phyloP scores from a whole-genome alignment of 2,888 invertebrate genomes.

The Tridacna gigas region DNA sequence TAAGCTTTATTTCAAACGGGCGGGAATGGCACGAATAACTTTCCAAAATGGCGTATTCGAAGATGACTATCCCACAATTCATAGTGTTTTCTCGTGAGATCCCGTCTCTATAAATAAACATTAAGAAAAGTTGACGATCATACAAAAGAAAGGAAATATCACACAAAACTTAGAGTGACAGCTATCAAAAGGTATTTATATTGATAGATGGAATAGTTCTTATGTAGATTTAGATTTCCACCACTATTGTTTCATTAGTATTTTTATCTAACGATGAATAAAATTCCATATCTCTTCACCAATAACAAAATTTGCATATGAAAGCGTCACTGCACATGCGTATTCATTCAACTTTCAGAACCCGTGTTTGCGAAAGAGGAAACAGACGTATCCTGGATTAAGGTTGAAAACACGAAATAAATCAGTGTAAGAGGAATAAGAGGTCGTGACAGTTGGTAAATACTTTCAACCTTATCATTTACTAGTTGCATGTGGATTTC shows the following conservation, averaged over 20 bases:
- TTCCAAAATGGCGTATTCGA: conserved; percentile 77
- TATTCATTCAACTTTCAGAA: conserved; percentile 71
- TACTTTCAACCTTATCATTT: background rate
- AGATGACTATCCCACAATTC: conserved; percentile 66
- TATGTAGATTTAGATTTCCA: background rate
- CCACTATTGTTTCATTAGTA: background rate
- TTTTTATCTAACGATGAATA: conserved; percentile 1
- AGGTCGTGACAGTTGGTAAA: conserved; percentile 8
- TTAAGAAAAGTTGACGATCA: background rate
- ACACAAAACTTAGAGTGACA: background rate
- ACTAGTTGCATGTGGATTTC: conserved; percentile 1
- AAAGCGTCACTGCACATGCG: conserved; percentile 75
- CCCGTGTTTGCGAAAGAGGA: conserved; percentile 57
- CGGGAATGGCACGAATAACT: conserved; percentile 71
- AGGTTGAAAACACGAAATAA: background rate
- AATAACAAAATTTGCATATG: conserved; percentile 69
- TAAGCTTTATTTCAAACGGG: conserved; percentile 55
- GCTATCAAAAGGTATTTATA: background rate
- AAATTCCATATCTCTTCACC: conserved; percentile 53
- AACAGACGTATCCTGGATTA: conserved; percentile 53
- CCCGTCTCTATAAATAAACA: conserved; percentile 42
- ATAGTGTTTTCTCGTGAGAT: conserved; percentile 58
- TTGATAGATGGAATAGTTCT: background rate
- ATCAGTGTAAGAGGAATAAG: background rate
- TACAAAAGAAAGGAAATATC: background rate